Evolutionary conservation across 2,113 vertebrate species (phyloP), one percentile per base, ranked within the genome.

Genomic region (Thinocorus orbignyianus): DNA sequence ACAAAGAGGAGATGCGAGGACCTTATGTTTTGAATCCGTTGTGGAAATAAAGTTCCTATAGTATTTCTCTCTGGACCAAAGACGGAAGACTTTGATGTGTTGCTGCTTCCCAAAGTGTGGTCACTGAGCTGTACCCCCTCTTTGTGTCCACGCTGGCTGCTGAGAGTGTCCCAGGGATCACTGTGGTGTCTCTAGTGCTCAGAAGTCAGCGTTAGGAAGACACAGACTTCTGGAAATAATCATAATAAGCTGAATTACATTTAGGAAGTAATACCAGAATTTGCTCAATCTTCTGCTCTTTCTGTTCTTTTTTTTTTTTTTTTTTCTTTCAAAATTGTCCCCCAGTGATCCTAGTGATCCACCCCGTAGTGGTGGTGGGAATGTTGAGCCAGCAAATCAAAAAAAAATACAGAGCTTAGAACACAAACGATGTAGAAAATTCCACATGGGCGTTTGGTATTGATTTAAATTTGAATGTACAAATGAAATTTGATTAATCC

Each of bases 1-100:
- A 1, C 17, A 6, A 2, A 24, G 2, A 22, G n/a, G 4, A 52
- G 16, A 2, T 13, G 1, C 9, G 7, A 8, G 57, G 33, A 3
- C 4, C 5, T 55, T 7, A 0, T 17, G 23, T 6, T 72, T 30
- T 4, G 1, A 19, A n/a, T 28, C 10, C 18, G 23, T 12, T 20
- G 11, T 0, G 33, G 18, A 52, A 85, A 42, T 20, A 2, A 9
- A 44, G 48, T 28, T 64, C 10, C 16, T 42, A 6, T 7, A 5
- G 11, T 18, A 0, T n/a, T 81, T 19, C 5, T 7, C 3, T 17
- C 54, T 26, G 25, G 8, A 3, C 1, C 37, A 25, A 55, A 7
- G 7, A 0, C 18, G 64, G 49, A 25, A 9, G 33, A 0, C 15
- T 46, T 46, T 28, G 68, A 7, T 31, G 18, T 31, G 6, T 31